Percentiles rank a stretch among this genome's conserved stretches.
These are phyloP conservation scores for Frankliniella intonsa DNA, from an alignment of 2,888 invertebrate species.

Conservation along the genomic window DNA sequence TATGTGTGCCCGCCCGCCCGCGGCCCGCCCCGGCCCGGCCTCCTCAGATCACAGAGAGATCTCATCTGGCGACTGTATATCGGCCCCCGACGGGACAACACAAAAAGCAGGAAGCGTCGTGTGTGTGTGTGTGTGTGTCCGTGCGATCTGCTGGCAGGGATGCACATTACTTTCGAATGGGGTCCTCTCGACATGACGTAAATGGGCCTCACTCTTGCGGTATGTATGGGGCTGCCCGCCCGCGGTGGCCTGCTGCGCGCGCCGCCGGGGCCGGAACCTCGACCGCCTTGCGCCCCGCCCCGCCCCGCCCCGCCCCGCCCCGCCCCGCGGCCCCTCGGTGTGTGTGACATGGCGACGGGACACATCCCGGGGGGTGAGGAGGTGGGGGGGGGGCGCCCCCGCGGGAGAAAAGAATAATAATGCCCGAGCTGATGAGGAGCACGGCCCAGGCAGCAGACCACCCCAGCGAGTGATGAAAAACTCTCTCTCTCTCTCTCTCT, in stretches of 20 bases:
- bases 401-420: no score
- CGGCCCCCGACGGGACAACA: background rate
- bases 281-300: no score
- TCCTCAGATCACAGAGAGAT: background rate
- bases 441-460: no score
- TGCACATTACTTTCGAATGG: background rate
- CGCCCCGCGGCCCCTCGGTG: background rate
- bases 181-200: background rate
- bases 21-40: background rate
- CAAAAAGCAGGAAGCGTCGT: background rate
- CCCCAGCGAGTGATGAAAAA: no score
- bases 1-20: background rate
- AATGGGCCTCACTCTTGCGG: no score
- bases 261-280: background rate
- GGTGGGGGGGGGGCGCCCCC: background rate
- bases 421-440: no score
- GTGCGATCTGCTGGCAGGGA: background rate
- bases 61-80: no score
- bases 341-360: background rate
- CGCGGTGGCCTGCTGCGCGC: background rate
- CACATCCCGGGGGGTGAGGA: background rate
- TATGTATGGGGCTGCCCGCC: no score
- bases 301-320: background rate
- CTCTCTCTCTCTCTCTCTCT: no score
- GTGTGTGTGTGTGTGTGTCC: no score